Evolutionary conservation across 2,888 invertebrate species (phyloP).

Genomic region (Elaeidobius kamerunicus): DNA sequence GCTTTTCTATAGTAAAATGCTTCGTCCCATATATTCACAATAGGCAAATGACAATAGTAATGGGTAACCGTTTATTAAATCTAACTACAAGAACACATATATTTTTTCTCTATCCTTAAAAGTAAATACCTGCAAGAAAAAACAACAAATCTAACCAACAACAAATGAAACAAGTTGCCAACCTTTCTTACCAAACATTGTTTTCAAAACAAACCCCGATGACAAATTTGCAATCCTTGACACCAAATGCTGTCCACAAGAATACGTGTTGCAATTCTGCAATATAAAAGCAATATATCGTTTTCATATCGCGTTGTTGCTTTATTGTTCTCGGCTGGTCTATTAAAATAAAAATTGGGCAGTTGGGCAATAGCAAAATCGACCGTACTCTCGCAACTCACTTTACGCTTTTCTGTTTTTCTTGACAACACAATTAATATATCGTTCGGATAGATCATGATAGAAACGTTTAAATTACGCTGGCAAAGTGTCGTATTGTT

Average conservation of each 20-base stretch:
- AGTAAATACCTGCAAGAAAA: too few species aligned
- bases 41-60: too few species aligned
- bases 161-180: neutral
- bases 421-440: conserved; percentile 30
- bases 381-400: conserved; percentile 21
- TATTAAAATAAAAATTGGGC: conserved; percentile 25
- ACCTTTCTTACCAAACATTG: too few species aligned
- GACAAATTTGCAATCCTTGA: conserved; percentile 26
- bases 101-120: too few species aligned
- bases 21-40: too few species aligned
- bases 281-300: conserved; percentile 13
- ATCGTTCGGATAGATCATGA: conserved; percentile 24
- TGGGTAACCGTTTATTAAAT: too few species aligned
- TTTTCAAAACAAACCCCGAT: conserved; percentile 7
- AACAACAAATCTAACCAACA: too few species aligned
- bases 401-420: conserved; percentile 27
- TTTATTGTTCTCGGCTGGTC: conserved; percentile 23
- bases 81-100: too few species aligned
- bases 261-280: conserved; percentile 13
- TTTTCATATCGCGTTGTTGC: conserved; percentile 18
- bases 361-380: conserved; percentile 21
- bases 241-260: conserved; percentile 23
- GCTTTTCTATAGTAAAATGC: too few species aligned
- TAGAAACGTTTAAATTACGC: conserved; percentile 22
- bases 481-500: conserved; percentile 22